These are phyloP conservation scores for Caenorhabditis japonica DNA, from an alignment of 2,888 invertebrate species.

Conservation along the genomic window DNA sequence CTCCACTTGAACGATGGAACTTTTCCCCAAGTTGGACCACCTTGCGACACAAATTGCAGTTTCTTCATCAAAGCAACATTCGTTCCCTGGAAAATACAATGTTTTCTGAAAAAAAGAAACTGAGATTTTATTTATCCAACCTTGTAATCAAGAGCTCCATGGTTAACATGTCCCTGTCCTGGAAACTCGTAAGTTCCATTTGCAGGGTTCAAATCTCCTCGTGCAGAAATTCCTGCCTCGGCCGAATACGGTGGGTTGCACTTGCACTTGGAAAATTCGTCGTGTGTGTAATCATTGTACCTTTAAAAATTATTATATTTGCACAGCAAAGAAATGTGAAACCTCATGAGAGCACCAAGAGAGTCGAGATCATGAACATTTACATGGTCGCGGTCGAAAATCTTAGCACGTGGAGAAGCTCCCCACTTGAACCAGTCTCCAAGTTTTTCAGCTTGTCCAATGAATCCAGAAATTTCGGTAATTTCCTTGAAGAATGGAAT, in stretches of 20 bases:
- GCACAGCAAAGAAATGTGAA: not conserved
- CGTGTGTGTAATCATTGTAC: slow-evolving; percentile 84
- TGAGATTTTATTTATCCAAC: no score
- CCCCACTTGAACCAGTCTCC: slow-evolving; percentile 83
- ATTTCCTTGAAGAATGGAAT: slow-evolving; percentile 82
- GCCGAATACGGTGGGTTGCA: slow-evolving; percentile 84
- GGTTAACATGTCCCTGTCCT: slow-evolving; percentile 82
- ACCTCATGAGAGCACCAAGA: slow-evolving; percentile 82
- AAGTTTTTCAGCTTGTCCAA: slow-evolving; percentile 79
- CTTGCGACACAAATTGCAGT: slow-evolving; percentile 81
- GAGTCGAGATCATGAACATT: slow-evolving; percentile 81
- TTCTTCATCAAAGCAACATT: slow-evolving; percentile 73
- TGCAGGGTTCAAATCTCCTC: slow-evolving; percentile 84
- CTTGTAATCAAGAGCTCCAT: slow-evolving; percentile 85
- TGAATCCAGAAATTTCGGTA: slow-evolving; percentile 82
- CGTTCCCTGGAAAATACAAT: slow-evolving; percentile 69
- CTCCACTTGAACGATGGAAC: slow-evolving; percentile 87
- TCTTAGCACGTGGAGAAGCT: slow-evolving; percentile 78
- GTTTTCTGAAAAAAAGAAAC: no score
- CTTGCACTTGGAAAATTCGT: slow-evolving; percentile 83
- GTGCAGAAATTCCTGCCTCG: slow-evolving; percentile 83
- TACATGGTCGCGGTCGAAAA: slow-evolving; percentile 80
- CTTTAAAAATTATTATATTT: slow-evolving; percentile 76
- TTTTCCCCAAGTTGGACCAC: slow-evolving; percentile 80
- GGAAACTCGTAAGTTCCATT: slow-evolving; percentile 84